Base-by-base conservation (phyloP, 2,113 vertebrate species). In the Saguinus midas region DNA sequence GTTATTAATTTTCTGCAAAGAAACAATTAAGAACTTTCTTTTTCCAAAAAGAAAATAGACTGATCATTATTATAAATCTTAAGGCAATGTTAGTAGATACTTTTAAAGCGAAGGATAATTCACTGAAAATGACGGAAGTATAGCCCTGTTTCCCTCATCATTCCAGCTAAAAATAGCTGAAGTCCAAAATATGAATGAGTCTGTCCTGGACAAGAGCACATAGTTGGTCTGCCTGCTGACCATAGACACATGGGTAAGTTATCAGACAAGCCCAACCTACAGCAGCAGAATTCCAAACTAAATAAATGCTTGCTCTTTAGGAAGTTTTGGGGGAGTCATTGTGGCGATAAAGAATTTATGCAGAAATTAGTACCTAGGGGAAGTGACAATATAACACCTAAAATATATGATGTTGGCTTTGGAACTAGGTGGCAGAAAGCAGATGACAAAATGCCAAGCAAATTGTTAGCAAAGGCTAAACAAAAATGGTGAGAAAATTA, bases 191-290 rank as follows among this genome's bases (percentile, higher is more conserved):
- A 4, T 10, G 50, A 64, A 1, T 21, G 6, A 70, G 29, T 3
- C 2, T 48, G 29, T 14, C 72, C 16, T 80, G 40, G 13, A 50
- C 52, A 18, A 13, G 58, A 21, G 32, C 11, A 1, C 6, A 45
- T 21, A 2, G 5, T 17, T 61, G 25, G 40, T n/a, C 86, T 45
- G 17, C 10, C 45, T 48, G 0, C 18, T 25, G 13, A 40, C 16
- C 0, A 4, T 1, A 66, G 25, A 90, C 16, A 64, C 1, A 35
- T 40, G 10, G 21, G 1, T 13, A 9, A 8, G 16, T n/a, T 10
- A 11, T 10, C 43, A 43, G 23, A 40, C 3, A 66, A 76, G 37
- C n/a, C 3, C 58, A 66, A 7, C 21, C 10, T 17, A 29, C 13
- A 40, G 6, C 43, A 78, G 21, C 3, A 72, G 55, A 61, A 43